Base-by-base conservation (phyloP, 2,113 vertebrate genomes). In the Callocephalon fimbriatum region DNA sequence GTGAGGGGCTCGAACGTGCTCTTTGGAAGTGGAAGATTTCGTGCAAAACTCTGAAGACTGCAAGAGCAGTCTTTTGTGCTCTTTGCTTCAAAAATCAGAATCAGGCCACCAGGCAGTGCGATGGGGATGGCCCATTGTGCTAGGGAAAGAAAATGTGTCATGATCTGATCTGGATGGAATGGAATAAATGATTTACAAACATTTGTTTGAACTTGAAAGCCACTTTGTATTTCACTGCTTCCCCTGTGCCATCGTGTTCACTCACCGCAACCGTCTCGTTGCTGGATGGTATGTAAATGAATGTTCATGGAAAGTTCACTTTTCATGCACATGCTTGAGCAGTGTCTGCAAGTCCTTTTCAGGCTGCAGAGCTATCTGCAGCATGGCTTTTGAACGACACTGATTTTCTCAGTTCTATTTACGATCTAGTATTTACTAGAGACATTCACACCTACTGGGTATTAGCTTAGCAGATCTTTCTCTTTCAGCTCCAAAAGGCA, bases 371-470 rank as follows among this genome's bases (percentile, higher is more conserved):
- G 67, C 62, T 77, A 40, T 87, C 76, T 95, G 70, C 71, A 75
- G 45, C 20, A 17, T 29, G 59, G 45, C 61, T 71, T 86, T 66
- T 66, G 53, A 86, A 67, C 26, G 0, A 44, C 10, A 1, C 35
- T 74, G 50, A 51, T 77, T 75, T 86, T 86, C 90, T 78, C 76
- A 80, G 68, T 50, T 79, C 82, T 93, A 83, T 93, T 86, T 95
- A 74, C 73, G 89, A 71, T 59, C 29, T 73, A 74, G 85, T 93
- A 87, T 96, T 97, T 97, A 85, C 77, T 90, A 88, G 87, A 96
- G 78, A 93, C 21, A 21, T 89, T 83, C 79, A 8, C 80, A 77
- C 82, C 85, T 88, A 54, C 53, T 50, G 67, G 76, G 19, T 77
- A 93, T 93, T 90, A 96, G 62, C 66, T 88, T 89, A 94, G 95